phyloP scores from a whole-genome alignment of 30 jellyfish, hydroid and myxozoan species.

The Cassiopea andromeda region DNA sequence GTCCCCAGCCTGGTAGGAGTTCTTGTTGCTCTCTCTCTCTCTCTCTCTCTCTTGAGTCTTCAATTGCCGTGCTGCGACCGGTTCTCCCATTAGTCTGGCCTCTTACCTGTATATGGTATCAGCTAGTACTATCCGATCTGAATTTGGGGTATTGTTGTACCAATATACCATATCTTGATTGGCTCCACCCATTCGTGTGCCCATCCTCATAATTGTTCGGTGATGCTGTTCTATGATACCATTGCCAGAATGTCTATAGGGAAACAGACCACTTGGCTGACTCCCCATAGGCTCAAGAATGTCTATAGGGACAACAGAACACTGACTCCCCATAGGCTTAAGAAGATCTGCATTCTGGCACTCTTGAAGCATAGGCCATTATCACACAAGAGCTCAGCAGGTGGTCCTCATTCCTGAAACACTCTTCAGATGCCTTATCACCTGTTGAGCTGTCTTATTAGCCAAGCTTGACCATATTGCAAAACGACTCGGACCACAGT shows the following conservation, averaged over 20 bases:
- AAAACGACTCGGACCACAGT: slow-evolving; percentile 29
- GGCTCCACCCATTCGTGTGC: neutral
- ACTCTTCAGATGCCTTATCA: neutral
- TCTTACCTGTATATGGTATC: slow-evolving; percentile 9
- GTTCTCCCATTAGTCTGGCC: slow-evolving; percentile 23
- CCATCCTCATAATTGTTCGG: slow-evolving; percentile 29
- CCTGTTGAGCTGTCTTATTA: slow-evolving; percentile 1
- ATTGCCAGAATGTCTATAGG: neutral
- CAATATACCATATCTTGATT: slow-evolving; percentile 11
- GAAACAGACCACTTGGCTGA: neutral
- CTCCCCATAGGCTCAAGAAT: neutral
- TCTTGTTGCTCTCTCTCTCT: slow-evolving; percentile 13
- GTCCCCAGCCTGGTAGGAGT: slow-evolving; percentile 27
- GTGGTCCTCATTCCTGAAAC: neutral
- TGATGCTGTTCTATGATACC: slow-evolving; percentile 1
- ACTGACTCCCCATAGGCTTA: neutral
- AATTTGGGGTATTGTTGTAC: slow-evolving; percentile 36
- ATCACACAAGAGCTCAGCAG: neutral
- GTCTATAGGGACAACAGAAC: neutral
- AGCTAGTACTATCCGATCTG: slow-evolving; percentile 23
- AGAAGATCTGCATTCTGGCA: neutral
- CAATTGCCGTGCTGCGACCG: slow-evolving; percentile 32
- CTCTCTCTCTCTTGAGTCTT: neutral
- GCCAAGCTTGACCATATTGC: slow-evolving; percentile 11
- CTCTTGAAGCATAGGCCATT: neutral